Conservation (phyloP, 2,888 invertebrate species). For the Chorisops tibialis region DNA sequence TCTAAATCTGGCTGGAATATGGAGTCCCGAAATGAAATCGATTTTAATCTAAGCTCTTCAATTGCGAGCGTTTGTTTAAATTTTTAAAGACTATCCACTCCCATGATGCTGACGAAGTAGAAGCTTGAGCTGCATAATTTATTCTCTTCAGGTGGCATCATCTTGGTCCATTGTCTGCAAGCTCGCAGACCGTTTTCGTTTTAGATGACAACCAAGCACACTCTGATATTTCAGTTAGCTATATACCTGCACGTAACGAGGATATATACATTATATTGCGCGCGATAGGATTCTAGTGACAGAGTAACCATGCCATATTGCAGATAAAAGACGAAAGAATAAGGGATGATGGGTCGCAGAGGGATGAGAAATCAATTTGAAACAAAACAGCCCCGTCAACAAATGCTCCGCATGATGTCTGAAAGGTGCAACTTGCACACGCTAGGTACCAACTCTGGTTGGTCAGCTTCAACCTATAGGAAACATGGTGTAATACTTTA, state of each 20-base stretch:
- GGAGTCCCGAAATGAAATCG: conserved; percentile 12
- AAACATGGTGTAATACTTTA: conserved; percentile 14
- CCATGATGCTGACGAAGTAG: neutral
- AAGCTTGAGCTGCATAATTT: neutral
- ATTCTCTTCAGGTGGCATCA: neutral
- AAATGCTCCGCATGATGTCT: conserved; percentile 16
- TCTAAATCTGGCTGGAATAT: too few relatives aligned
- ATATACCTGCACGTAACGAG: neutral
- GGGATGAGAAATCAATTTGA: conserved; percentile 32
- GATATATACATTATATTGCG: neutral
- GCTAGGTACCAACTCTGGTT: neutral
- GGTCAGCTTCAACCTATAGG: neutral
- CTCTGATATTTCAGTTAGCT: too few relatives aligned
- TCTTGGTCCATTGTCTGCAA: neutral
- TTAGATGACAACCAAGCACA: neutral
- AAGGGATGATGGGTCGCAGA: conserved; percentile 5
- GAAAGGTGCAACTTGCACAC: conserved; percentile 16
- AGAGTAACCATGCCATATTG: neutral
- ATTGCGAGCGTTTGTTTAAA: conserved; percentile 19
- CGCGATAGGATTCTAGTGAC: too few relatives aligned
- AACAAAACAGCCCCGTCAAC: conserved; percentile 24
- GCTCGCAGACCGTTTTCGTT: conserved; percentile 13
- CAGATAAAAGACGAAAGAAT: neutral
- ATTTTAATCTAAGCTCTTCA: conserved; percentile 18
- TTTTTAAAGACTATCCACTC: conserved; percentile 21